These are phyloP conservation scores for Sciurus vulgaris DNA, from an alignment of 2,797 vertebrate genomes.

Conservation along the genomic window DNA sequence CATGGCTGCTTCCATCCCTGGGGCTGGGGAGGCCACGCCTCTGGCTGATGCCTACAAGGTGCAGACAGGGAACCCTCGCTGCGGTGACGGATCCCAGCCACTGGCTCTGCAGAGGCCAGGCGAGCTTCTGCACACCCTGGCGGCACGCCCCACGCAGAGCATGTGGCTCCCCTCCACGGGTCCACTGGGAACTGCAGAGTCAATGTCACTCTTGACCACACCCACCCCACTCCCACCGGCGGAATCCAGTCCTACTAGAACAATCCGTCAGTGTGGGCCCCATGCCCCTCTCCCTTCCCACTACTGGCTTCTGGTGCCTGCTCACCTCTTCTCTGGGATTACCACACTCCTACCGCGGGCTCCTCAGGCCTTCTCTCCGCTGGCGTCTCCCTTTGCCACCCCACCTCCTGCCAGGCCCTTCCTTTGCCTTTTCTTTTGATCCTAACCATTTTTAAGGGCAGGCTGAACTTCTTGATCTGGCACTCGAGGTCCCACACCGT, in stretches of 20 bases:
- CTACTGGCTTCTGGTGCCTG: too few relatives aligned
- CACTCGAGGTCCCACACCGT: neutral
- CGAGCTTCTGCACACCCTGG: neutral
- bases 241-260: neutral
- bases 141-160: too few relatives aligned
- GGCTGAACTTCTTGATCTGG: neutral
- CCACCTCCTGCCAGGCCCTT: too few relatives aligned
- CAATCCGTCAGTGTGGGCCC: fast-evolving
- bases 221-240: neutral
- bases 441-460: neutral
- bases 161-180: too few relatives aligned
- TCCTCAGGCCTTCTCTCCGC: too few relatives aligned
- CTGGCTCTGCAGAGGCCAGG: neutral
- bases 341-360: too few relatives aligned
- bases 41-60: neutral
- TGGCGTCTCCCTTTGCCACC: too few relatives aligned
- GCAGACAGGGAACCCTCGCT: neutral
- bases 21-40: neutral
- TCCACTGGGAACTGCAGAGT: neutral
- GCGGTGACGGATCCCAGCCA: too few relatives aligned
- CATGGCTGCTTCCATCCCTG: neutral
- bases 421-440: neutral
- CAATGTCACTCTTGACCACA: neutral
- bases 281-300: neutral
- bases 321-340: too few relatives aligned